Evolutionary conservation across 2,113 vertebrate species (phyloP), one percentile per base, ranked within the genome.

Genomic region (Cephalopterus ornatus): DNA sequence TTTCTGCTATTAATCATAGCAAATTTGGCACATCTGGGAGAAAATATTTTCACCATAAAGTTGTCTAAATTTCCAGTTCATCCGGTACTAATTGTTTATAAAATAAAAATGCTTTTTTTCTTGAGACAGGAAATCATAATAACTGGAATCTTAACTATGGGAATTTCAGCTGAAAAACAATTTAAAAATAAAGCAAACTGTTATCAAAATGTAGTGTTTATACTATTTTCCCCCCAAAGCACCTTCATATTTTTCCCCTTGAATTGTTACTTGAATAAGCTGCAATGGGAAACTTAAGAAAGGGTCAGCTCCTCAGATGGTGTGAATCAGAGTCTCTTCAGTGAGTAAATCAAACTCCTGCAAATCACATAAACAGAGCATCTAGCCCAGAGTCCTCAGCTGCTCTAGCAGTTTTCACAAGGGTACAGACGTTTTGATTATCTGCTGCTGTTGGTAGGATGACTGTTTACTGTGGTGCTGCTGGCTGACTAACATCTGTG

Each of bases 211-310:
- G 15, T 3, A 74, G 1, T 1, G 0, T 47, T 68, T 65, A 92
- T 67, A 79, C 5, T 68, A 66, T 82, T 82, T 87, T 89, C 42
- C 7, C 37, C 28, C 56, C 14, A 58, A 79, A 94, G 6, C n/a
- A 75, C 24, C 44, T 95, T 24, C 14, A 27, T 58, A 47, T 85
- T 94, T 65, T 96, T 53, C 6, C 32, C 16, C 24, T 76, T 74
- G 52, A 95, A 55, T 75, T 18, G 28, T 91, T 85, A 26, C 77
- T 96, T 85, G 63, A 95, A 49, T 61, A 92, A 87, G 53, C 58
- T 89, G 19, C 79, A 89, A 14, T 35, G 30, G 58, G 16, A 83
- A 61, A 37, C 15, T 24, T 8, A 35, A 70, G 62, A 55, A 18
- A 56, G 46, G 14, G 24, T 63, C 28, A 37, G 15, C 28, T 78